Evolutionary conservation across 1,140 invertebrate genomes (phyloP), one percentile per base, ranked within the genome.

Genomic region (Linepithema humile): DNA sequence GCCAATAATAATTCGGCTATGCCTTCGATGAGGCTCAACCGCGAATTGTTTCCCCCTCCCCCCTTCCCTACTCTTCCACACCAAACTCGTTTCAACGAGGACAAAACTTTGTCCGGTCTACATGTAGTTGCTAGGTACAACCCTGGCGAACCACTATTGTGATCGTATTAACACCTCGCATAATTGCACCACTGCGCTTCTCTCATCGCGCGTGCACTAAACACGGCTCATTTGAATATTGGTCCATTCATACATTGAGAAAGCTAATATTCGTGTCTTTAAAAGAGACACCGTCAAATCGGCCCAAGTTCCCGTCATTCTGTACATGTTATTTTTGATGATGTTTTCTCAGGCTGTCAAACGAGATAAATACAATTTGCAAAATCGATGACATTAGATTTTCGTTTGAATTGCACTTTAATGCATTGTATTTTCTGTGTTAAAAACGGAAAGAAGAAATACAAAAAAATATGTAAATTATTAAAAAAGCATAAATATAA

Each of bases 191-290:
- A 55, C 50, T 88, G 90, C 83, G 88, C 88, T 87, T 90, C 82
- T 84, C 83, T 87, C 90, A 91, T 92, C 92, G 92, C 93, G 88
- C 85, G 84, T 84, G 72, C 65, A 85, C 83, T 90, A 90, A 91
- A 93, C 92, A 92, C 87, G 91, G 86, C 92, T 94, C 92, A 93
- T 93, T 94, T 94, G 90, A 94, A 94, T 93, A 94, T 93, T 90
- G 89, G 89, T 83, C 91, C 87, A 94, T 93, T 94, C 92, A 93
- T 89, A 89, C 89, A 85, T 78, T 92, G 89, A 88, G 88, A 91
- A 91, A 83, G 87, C 89, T 90, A 92, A 93, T 92, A 90, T 91
- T 92, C 91, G 88, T 82, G 72, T 87, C 87, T 78, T 89, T 87
- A 59, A 86, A 84, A 89, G 75, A 80, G 80, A 70, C 64, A 78